phyloP scores from a whole-genome alignment of 2,888 invertebrate species.

The Aphrophora alni region DNA sequence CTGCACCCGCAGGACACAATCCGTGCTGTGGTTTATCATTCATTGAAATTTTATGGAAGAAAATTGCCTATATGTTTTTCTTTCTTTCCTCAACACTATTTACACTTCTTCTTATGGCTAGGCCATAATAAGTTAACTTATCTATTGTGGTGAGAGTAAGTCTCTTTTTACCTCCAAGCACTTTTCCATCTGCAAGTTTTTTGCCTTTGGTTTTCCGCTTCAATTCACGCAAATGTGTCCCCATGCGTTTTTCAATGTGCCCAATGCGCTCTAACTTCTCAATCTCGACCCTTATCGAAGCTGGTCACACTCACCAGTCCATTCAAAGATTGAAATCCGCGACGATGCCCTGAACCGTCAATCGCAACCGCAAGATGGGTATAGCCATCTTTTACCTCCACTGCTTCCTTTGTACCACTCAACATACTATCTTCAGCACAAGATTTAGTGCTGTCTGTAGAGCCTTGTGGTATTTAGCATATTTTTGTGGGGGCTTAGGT shows the following conservation, averaged over 20 bases:
- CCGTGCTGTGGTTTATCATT: slow-evolving; percentile 47
- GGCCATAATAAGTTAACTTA: slow-evolving; percentile 49
- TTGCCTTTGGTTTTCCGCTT: not conserved
- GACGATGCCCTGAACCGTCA: not conserved
- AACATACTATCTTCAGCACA: not conserved
- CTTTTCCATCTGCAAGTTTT: slow-evolving; percentile 34
- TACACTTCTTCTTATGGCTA: slow-evolving; percentile 48
- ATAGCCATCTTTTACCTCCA: not conserved
- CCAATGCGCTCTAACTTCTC: not conserved
- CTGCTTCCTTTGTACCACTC: not conserved
- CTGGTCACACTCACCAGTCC: not conserved
- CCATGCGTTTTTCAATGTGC: not conserved
- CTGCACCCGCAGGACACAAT: not conserved
- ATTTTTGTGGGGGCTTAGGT: too few relatives aligned
- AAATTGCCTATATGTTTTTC: slow-evolving; percentile 50
- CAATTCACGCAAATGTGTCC: not conserved
- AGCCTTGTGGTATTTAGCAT: too few relatives aligned
- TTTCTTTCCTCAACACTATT: slow-evolving; percentile 48
- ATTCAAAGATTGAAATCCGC: not conserved
- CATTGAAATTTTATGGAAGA: slow-evolving; percentile 47
- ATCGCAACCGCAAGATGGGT: not conserved
- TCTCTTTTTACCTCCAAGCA: slow-evolving; percentile 45
- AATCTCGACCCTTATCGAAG: not conserved
- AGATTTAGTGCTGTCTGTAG: too few relatives aligned
- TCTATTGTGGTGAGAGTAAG: slow-evolving; percentile 48